Percentiles rank a stretch among this genome's conserved stretches.
These are phyloP conservation scores for Lamproptera curius DNA, from an alignment of 2,888 invertebrate genomes.

Conservation along the genomic window DNA sequence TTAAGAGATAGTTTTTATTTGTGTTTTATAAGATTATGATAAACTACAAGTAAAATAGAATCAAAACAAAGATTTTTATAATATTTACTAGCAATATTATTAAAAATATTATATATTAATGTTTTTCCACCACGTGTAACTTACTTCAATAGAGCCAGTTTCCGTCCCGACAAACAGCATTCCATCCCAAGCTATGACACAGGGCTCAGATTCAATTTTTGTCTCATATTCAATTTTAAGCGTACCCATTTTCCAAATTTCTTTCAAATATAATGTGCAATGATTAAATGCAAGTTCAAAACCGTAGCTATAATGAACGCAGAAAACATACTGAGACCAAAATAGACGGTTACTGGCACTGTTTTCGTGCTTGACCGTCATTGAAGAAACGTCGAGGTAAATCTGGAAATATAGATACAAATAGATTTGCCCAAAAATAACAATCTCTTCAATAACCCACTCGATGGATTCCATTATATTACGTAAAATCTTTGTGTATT, in stretches of 20 bases:
- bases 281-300: slow-evolving; percentile 27
- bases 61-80: too few species aligned
- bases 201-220: slow-evolving; percentile 58
- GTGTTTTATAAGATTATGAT: too few species aligned
- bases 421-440: slow-evolving; percentile 1
- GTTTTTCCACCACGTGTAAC: too few species aligned
- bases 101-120: too few species aligned
- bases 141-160: slow-evolving; percentile 59
- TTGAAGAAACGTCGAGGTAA: slow-evolving; percentile 36
- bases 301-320: slow-evolving; percentile 33
- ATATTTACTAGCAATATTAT: too few species aligned
- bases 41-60: too few species aligned
- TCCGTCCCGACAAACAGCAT: slow-evolving; percentile 59
- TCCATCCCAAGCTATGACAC: slow-evolving; percentile 54
- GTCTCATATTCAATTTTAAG: slow-evolving; percentile 49
- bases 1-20: too few species aligned
- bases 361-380: slow-evolving; percentile 34
- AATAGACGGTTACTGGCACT: slow-evolving; percentile 37
- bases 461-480: too few species aligned
- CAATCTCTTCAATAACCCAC: too few species aligned
- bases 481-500: too few species aligned
- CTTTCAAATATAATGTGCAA: slow-evolving; percentile 25
- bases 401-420: slow-evolving; percentile 28
- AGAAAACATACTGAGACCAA: slow-evolving; percentile 36
- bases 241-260: slow-evolving; percentile 41